A percentile compares a stretch with the other conserved stretches of the same genome.
phyloP scores from a whole-genome alignment of 2,888 invertebrate species.

The Synanthedon formicaeformis region DNA sequence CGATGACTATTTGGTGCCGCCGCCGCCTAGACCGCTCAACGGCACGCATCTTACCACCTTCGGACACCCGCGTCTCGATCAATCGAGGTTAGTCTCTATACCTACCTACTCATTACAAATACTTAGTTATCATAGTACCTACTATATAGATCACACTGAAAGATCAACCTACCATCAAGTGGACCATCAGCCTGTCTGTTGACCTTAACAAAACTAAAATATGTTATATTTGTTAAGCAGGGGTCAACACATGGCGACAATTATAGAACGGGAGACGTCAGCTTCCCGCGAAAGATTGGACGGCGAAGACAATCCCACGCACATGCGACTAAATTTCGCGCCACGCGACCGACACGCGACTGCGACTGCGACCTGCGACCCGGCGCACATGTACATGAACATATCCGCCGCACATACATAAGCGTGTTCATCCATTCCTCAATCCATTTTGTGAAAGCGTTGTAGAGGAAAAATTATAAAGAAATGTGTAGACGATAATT shows the following conservation, averaged over 20 bases:
- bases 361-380: conserved; percentile 30
- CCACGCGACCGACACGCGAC: conserved; percentile 25
- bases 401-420: conserved; percentile 58
- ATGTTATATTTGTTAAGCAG: conserved; percentile 13
- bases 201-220: too few species aligned
- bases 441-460: too few species aligned
- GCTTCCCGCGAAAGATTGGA: conserved; percentile 50
- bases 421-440: background rate
- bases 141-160: too few species aligned
- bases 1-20: conserved; percentile 74
- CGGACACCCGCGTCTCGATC: conserved; percentile 55
- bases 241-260: conserved; percentile 60
- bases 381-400: conserved; percentile 62
- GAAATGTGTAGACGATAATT: too few species aligned
- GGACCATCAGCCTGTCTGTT: too few species aligned
- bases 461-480: too few species aligned
- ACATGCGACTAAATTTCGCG: conserved; percentile 47
- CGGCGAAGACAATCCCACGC: conserved; percentile 37
- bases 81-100: conserved; percentile 2
- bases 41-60: conserved; percentile 59
- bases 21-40: conserved; percentile 70
- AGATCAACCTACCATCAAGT: background rate
- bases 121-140: too few species aligned
- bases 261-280: conserved; percentile 53
- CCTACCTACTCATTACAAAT: too few species aligned